Conservation (phyloP, 2,888 invertebrate genomes). For the Strigamia maritima region DNA sequence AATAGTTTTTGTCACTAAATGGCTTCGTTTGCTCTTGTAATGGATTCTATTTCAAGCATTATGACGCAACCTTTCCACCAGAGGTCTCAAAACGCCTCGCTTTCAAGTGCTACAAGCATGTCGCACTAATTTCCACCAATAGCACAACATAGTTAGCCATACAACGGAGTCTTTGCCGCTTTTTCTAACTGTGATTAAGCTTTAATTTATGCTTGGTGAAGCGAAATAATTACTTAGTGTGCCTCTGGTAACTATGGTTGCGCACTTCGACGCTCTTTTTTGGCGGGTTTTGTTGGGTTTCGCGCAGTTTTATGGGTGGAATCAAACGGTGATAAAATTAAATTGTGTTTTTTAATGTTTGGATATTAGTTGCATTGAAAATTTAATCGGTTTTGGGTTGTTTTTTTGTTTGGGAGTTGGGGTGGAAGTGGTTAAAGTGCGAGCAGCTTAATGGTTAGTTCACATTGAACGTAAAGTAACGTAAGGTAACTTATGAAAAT, state of each 20-base stretch:
- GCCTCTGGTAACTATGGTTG: slow-evolving; percentile 28
- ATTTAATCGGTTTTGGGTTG: no score
- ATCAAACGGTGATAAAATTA: neutral
- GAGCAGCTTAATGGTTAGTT: no score
- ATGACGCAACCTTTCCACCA: neutral
- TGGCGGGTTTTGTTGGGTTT: neutral
- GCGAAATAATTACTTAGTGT: slow-evolving; percentile 21
- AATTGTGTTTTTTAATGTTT: neutral
- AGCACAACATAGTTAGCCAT: slow-evolving; percentile 32
- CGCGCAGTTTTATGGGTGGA: neutral
- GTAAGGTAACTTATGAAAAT: no score
- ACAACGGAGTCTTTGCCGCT: neutral
- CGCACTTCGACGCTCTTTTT: slow-evolving; percentile 20
- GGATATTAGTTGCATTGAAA: no score
- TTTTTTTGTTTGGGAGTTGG: no score
- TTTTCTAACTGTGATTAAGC: slow-evolving; percentile 29
- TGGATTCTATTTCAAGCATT: slow-evolving; percentile 19
- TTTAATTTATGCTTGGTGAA: slow-evolving; percentile 30
- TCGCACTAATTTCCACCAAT: slow-evolving; percentile 25
- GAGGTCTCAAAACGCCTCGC: neutral
- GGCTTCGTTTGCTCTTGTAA: slow-evolving; percentile 25
- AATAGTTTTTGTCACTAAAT: slow-evolving; percentile 30
- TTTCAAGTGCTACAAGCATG: neutral
- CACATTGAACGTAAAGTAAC: no score
- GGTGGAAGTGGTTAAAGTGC: no score